Percentiles rank a stretch among this genome's conserved stretches.
Evolutionary conservation across 2,888 invertebrate species (phyloP).

Genomic region (Heteropelma amictum): DNA sequence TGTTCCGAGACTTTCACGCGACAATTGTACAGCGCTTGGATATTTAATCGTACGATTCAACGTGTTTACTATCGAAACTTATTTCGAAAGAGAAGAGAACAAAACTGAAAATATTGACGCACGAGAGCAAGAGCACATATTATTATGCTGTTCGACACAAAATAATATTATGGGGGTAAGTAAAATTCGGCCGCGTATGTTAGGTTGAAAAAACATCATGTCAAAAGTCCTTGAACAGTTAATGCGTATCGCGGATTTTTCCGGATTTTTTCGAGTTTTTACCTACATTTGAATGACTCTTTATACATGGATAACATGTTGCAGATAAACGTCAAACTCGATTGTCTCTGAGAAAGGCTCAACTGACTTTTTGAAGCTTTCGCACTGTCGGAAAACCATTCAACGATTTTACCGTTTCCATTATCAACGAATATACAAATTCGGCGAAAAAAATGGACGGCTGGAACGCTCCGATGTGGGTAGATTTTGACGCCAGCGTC

Average conservation of each 20-base stretch:
- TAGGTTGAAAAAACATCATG: not conserved
- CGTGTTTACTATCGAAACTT: not conserved
- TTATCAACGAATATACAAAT: too few species aligned
- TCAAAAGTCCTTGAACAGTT: not conserved
- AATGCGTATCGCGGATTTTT: not conserved
- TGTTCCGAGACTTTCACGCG: not conserved
- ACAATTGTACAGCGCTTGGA: not conserved
- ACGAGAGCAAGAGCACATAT: too few species aligned
- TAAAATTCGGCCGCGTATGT: not conserved
- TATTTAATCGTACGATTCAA: not conserved
- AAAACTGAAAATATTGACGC: not conserved
- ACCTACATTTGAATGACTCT: not conserved
- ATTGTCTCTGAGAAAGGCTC: not conserved
- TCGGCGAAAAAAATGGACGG: constrained; percentile 34
- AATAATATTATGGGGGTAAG: constrained; percentile 40
- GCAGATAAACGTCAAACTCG: too few species aligned
- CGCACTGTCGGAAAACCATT: not conserved
- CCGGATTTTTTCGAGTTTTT: not conserved
- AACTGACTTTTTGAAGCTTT: not conserved
- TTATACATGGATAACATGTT: too few species aligned
- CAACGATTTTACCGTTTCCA: not conserved
- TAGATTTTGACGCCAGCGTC: constrained; percentile 51
- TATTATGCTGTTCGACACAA: not conserved
- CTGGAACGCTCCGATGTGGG: constrained; percentile 56
- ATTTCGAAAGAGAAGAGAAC: not conserved